A percentile compares a stretch with the other conserved stretches of the same genome.
Conservation (phyloP, 2,113 vertebrate species). For the Rhipidura dahli region DNA sequence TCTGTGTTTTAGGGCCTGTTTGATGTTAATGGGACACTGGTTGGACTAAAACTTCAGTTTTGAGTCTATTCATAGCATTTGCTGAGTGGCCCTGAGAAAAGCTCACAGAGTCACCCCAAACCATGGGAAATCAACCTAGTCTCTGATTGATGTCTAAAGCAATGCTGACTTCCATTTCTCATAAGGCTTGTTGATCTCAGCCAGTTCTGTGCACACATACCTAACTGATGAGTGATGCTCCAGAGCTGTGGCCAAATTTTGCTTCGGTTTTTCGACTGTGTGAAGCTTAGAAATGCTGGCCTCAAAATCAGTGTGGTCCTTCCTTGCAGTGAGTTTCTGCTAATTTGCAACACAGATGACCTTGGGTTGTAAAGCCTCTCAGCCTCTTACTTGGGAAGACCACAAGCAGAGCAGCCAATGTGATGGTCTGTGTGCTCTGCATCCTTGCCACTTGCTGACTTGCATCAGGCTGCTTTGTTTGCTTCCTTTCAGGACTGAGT, state of each 20-base stretch:
- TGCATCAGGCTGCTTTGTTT: neutral
- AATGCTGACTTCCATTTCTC: neutral
- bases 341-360: neutral
- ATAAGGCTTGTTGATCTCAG: neutral
- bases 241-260: neutral
- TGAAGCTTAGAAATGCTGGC: neutral
- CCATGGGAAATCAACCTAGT: neutral
- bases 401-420: neutral
- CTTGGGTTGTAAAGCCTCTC: neutral
- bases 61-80: neutral
- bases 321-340: neutral
- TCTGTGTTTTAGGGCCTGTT: neutral
- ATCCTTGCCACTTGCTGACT: neutral
- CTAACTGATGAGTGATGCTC: neutral
- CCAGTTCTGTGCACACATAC: neutral
- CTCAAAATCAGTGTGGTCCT: neutral
- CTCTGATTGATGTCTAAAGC: neutral
- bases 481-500: neutral
- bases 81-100: neutral
- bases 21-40: neutral
- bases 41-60: neutral
- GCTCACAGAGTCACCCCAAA: neutral
- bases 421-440: neutral
- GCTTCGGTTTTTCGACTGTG: neutral
- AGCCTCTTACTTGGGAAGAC: neutral